A percentile compares a stretch with the other conserved stretches of the same genome.
These are phyloP conservation scores for Scaptomyza polygonia DNA, from an alignment of 2,888 invertebrate genomes.

Conservation along the genomic window DNA sequence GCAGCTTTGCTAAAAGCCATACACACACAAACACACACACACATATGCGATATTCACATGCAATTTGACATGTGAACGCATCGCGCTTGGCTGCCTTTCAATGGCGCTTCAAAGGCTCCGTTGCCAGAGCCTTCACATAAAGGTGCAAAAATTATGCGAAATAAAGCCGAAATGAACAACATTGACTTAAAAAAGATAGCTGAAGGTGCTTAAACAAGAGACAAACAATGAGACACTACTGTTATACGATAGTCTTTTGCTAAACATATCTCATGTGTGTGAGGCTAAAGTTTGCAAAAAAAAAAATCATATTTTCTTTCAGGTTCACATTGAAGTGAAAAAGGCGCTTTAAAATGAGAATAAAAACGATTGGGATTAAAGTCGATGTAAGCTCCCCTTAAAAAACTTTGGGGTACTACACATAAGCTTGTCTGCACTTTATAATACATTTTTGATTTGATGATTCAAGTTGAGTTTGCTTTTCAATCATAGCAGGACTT, in stretches of 20 bases:
- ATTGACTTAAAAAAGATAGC: slow-evolving; percentile 10
- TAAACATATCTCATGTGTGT: slow-evolving; percentile 8
- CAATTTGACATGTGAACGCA: slow-evolving; percentile 58
- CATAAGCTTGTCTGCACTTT: background rate
- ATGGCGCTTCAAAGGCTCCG: slow-evolving; percentile 66
- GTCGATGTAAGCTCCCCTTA: background rate
- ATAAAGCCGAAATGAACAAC: slow-evolving; percentile 57
- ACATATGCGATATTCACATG: slow-evolving; percentile 46
- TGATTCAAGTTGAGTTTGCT: too few species aligned
- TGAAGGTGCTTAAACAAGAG: slow-evolving; percentile 10
- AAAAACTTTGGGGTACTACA: background rate
- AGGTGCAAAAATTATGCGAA: slow-evolving; percentile 69
- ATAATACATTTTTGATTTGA: background rate
- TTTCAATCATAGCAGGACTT: background rate
- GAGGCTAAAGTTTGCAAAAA: slow-evolving; percentile 2
- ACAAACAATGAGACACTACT: slow-evolving; percentile 20
- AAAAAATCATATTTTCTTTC: background rate
- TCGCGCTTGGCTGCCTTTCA: slow-evolving; percentile 63
- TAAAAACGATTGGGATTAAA: too few species aligned
- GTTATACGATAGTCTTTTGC: slow-evolving; percentile 40
- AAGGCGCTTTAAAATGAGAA: background rate
- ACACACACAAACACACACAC: slow-evolving; percentile 21
- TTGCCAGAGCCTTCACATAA: slow-evolving; percentile 28
- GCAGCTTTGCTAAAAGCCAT: slow-evolving; percentile 30
- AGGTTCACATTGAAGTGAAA: slow-evolving; percentile 2